phyloP scores from a whole-genome alignment of 2,113 vertebrate genomes.

The Blennius ocellaris region DNA sequence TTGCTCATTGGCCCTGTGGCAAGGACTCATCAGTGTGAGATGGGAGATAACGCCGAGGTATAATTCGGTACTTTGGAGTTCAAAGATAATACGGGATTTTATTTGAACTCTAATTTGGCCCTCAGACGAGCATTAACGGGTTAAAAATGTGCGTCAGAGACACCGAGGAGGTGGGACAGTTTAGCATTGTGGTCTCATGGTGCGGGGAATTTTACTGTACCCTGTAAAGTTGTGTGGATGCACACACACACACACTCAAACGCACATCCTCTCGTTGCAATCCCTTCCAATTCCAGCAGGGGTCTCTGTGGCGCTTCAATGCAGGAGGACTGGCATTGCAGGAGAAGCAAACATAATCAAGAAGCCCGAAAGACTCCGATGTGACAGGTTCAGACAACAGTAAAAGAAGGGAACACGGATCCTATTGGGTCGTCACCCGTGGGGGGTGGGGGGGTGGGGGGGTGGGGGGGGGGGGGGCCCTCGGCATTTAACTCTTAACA shows the following conservation, averaged over 20 bases:
- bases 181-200: constrained; percentile 32
- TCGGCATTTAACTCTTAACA: too few species aligned
- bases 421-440: too few species aligned
- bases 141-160: too few species aligned
- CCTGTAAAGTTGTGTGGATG: too few species aligned
- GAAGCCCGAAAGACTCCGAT: constrained; percentile 27
- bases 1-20: constrained; percentile 52
- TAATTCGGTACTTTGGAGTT: constrained; percentile 73
- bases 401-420: constrained; percentile 58
- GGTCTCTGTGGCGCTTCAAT: constrained; percentile 72
- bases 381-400: constrained; percentile 66
- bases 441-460: too few species aligned
- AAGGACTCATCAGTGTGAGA: constrained; percentile 62
- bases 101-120: constrained; percentile 68
- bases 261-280: background rate
- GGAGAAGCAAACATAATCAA: constrained; percentile 15
- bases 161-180: constrained; percentile 5
- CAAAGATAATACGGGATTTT: constrained; percentile 72
- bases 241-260: background rate
- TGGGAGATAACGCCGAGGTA: constrained; percentile 59
- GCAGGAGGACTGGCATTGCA: constrained; percentile 15
- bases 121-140: constrained; percentile 47
- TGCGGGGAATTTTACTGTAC: too few species aligned
- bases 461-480: background rate
- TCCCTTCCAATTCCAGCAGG: constrained; percentile 62